These are phyloP conservation scores for Taphrorychus bicolor DNA, from an alignment of 2,888 invertebrate species.

Conservation along the genomic window DNA sequence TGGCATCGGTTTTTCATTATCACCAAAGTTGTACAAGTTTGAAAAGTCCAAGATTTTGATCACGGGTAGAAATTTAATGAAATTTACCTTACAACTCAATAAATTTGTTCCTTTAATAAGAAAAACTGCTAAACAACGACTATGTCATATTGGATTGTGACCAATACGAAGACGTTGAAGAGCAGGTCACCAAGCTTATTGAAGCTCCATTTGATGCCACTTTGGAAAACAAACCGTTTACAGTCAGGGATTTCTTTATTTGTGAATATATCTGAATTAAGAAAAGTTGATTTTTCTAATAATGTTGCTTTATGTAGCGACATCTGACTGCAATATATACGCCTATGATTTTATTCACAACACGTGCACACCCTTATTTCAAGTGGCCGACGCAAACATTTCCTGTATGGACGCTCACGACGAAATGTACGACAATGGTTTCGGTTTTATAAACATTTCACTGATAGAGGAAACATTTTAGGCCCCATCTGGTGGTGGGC, in stretches of 20 bases:
- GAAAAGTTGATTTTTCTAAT: slow-evolving; percentile 5
- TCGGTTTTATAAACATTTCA: too few species aligned
- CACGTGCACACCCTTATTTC: slow-evolving; percentile 58
- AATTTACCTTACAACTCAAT: too few species aligned
- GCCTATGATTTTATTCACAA: slow-evolving; percentile 63
- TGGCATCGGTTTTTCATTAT: slow-evolving; percentile 63
- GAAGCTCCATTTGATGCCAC: slow-evolving; percentile 64
- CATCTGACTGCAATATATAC: slow-evolving; percentile 60
- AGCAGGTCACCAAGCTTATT: slow-evolving; percentile 51
- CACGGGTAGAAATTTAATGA: slow-evolving; percentile 30
- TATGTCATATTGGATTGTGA: slow-evolving; percentile 42
- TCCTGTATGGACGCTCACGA: slow-evolving; percentile 62
- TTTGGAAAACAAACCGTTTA: slow-evolving; percentile 60
- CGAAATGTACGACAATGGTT: slow-evolving; percentile 64
- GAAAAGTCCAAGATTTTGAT: slow-evolving; percentile 37
- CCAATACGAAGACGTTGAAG: slow-evolving; percentile 46
- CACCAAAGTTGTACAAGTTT: slow-evolving; percentile 33
- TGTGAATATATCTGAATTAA: too few species aligned
- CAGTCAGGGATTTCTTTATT: slow-evolving; percentile 65
- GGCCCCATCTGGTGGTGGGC: slow-evolving; percentile 62
- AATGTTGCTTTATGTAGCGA: slow-evolving; percentile 44
- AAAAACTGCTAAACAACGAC: slow-evolving; percentile 11
- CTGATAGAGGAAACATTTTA: too few species aligned
- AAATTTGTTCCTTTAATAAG: too few species aligned
- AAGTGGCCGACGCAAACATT: slow-evolving; percentile 58